Conservation (phyloP, 1,140 invertebrate species). For the Anastatus disparis region DNA sequence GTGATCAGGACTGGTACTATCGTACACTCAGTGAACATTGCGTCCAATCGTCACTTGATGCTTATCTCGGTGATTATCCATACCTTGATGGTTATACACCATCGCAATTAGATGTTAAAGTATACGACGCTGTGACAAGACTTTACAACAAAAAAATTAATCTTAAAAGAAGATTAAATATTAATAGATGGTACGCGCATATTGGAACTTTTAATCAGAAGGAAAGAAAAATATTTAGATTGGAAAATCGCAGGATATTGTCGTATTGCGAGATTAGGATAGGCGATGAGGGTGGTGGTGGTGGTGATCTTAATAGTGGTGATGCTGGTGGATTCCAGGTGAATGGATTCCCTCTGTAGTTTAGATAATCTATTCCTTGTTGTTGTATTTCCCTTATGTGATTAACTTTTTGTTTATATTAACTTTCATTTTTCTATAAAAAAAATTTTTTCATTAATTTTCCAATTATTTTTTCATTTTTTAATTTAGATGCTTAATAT, state of each 20-base stretch:
- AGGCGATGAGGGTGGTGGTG: slow-evolving; percentile 25
- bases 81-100: slow-evolving; percentile 65
- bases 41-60: slow-evolving; percentile 61
- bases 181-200: slow-evolving; percentile 62
- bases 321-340: slow-evolving; percentile 48
- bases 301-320: no score
- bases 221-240: slow-evolving; percentile 53
- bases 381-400: no score
- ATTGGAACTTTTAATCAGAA: slow-evolving; percentile 53
- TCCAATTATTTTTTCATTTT: no score
- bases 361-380: no score
- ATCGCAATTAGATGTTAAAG: slow-evolving; percentile 60
- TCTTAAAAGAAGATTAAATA: no score
- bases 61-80: slow-evolving; percentile 63
- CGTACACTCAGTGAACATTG: slow-evolving; percentile 55
- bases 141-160: not conserved
- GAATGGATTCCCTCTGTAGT: no score
- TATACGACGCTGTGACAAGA: slow-evolving; percentile 50
- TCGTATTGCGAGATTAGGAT: slow-evolving; percentile 4
- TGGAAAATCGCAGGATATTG: slow-evolving; percentile 3
- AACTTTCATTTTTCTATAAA: no score
- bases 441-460: no score
- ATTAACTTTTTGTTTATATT: no score
- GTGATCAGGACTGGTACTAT: slow-evolving; percentile 51
- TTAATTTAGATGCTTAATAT: no score